Evolutionary conservation across 1,140 invertebrate species (phyloP).

Genomic region (Venustaconcha ellipsiformis): DNA sequence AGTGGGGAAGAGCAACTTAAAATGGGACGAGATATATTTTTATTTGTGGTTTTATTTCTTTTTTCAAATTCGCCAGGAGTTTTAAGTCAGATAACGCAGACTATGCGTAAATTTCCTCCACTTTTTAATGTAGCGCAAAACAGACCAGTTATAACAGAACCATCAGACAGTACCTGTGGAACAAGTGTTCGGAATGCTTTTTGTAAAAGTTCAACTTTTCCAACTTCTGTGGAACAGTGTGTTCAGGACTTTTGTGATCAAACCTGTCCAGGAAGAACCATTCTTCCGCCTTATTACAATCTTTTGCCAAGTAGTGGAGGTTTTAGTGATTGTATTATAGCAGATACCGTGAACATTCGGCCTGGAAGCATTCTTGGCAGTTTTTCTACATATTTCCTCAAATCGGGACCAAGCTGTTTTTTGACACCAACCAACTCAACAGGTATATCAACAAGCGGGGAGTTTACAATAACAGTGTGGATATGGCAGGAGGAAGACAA

Average conservation of each 20-base stretch:
- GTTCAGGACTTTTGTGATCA: conserved; percentile 59
- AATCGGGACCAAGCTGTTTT: conserved; percentile 48
- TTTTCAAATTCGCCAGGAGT: too few relatives aligned
- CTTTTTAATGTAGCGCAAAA: conserved; percentile 57
- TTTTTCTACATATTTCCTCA: conserved; percentile 41
- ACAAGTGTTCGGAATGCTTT: conserved; percentile 52
- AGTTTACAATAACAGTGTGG: conserved; percentile 60
- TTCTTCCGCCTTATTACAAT: conserved; percentile 25
- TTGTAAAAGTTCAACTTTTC: conserved; percentile 55
- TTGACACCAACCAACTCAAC: conserved; percentile 38
- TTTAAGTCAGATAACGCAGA: not conserved
- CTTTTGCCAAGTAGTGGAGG: conserved; percentile 42
- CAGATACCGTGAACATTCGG: conserved; percentile 56
- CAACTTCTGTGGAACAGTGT: conserved; percentile 47
- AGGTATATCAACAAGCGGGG: conserved; percentile 43
- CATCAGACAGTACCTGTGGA: conserved; percentile 61
- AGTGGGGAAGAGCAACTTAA: too few relatives aligned
- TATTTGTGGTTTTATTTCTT: too few relatives aligned
- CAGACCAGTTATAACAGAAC: conserved; percentile 47
- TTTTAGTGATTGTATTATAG: conserved; percentile 47
- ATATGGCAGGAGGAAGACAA: conserved; percentile 50
- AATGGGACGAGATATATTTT: too few relatives aligned
- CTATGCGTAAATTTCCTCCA: conserved; percentile 50
- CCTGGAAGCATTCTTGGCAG: conserved; percentile 41
- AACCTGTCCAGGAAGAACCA: conserved; percentile 50